Base-by-base conservation (phyloP, 2,797 vertebrate genomes). In the Etheostoma perlongum region DNA sequence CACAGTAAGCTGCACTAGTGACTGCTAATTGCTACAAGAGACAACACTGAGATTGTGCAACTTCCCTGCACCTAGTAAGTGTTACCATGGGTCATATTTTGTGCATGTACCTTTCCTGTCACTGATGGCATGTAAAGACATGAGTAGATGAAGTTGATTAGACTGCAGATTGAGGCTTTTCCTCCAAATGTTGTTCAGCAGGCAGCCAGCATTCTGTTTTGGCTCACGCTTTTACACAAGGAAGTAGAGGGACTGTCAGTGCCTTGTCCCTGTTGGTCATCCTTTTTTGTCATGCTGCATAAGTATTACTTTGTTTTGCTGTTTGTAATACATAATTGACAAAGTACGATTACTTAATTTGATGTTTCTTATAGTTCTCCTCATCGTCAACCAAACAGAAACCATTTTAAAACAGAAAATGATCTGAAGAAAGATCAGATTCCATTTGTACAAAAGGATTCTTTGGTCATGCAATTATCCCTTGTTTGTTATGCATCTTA, bases 31-130 rank as follows among this genome's bases (percentile, higher is more conserved):
- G 21, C 49, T 75, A 27, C 18, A 47, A 61, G 19, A 59, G 9
- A n/a, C 16, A 71, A 36, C 16, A 33, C 51, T 57, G 21, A 54
- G 64, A 74, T 52, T 67, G 54, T 68, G 72, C 36, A 82, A 83
- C 77, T 82, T 83, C 60, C 46, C 36, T 27, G 9, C 19, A 51
- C 25, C 73, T 58, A 0, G 4, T 51, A 58, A 51, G 61, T 79
- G 67, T 30, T 15, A n/a, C 15, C 12, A 21, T 21, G 8, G 9
- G 30, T 57, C 12, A 42, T 74, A 7, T 63, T 61, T 18, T 59
- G 7, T 23, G 14, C 33, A 54, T n/a, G 0, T 64, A 51, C 60
- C n/a, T 52, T 66, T 61, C 40, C 49, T 87, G 53, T 64, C 42
- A 61, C 55, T 49, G 30, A 12, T 13, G 46, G 44, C 65, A 44